A percentile compares a stretch with the other conserved stretches of the same genome.
phyloP scores from a whole-genome alignment of 2,888 invertebrate genomes.

The Rhopalosiphum nymphaeae region DNA sequence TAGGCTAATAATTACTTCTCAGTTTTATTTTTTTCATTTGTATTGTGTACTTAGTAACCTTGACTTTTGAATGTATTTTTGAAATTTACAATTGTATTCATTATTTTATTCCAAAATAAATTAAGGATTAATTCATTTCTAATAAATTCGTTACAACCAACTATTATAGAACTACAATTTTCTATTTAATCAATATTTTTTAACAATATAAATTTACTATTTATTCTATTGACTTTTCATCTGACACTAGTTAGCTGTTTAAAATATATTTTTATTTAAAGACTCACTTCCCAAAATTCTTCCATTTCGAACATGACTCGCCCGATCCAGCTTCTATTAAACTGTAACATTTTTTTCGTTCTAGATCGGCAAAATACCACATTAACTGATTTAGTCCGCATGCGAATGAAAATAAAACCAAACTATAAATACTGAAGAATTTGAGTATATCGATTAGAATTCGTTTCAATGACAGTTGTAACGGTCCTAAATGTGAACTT shows the following conservation, averaged over 20 bases:
- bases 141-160: not conserved
- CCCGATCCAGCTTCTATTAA: slow-evolving; percentile 79
- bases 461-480: slow-evolving; percentile 90
- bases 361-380: slow-evolving; percentile 91
- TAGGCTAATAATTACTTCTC: not conserved
- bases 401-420: slow-evolving; percentile 92
- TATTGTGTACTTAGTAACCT: not conserved
- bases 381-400: slow-evolving; percentile 91
- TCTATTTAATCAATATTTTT: not conserved
- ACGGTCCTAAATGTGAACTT: slow-evolving; percentile 91
- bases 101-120: no score
- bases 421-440: slow-evolving; percentile 89
- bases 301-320: slow-evolving; percentile 88
- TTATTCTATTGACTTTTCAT: not conserved
- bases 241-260: not conserved
- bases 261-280: not conserved
- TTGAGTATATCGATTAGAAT: slow-evolving; percentile 93
- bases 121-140: no score
- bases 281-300: slow-evolving; percentile 85
- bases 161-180: no score
- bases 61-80: no score
- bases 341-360: slow-evolving; percentile 83
- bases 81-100: no score
- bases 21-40: not conserved
- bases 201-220: not conserved